Conservation (phyloP, 2,797 vertebrate genomes). For the Coreius guichenoti region DNA sequence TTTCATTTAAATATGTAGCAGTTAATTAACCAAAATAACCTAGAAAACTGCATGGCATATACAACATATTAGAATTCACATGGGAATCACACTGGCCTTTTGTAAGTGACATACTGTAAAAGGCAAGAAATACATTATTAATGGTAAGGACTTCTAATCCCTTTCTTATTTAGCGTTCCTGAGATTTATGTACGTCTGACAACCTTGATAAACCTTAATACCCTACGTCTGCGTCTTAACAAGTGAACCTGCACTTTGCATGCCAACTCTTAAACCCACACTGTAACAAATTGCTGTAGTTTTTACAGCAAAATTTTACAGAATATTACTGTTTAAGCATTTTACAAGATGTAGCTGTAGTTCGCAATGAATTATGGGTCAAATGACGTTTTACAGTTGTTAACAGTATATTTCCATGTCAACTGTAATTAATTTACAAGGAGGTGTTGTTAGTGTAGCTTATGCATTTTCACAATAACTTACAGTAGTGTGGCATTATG, state of each 20-base stretch:
- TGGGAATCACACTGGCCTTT: not conserved
- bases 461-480: no score
- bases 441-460: no score
- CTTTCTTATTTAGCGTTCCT: conserved; percentile 3
- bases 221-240: not conserved
- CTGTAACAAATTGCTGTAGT: no score
- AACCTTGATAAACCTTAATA: not conserved
- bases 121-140: conserved; percentile 5
- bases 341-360: no score
- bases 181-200: not conserved
- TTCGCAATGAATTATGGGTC: no score
- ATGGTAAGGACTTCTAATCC: not conserved
- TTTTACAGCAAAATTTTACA: no score
- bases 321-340: no score
- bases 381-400: no score
- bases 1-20: not conserved
- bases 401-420: no score
- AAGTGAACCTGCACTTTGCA: not conserved
- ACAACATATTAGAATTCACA: not conserved
- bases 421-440: no score
- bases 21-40: not conserved
- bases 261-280: not conserved
- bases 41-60: not conserved
- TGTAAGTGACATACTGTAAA: not conserved
- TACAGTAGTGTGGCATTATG: no score